phyloP scores from a whole-genome alignment of 2,888 invertebrate species.

The Brenthis hecate region DNA sequence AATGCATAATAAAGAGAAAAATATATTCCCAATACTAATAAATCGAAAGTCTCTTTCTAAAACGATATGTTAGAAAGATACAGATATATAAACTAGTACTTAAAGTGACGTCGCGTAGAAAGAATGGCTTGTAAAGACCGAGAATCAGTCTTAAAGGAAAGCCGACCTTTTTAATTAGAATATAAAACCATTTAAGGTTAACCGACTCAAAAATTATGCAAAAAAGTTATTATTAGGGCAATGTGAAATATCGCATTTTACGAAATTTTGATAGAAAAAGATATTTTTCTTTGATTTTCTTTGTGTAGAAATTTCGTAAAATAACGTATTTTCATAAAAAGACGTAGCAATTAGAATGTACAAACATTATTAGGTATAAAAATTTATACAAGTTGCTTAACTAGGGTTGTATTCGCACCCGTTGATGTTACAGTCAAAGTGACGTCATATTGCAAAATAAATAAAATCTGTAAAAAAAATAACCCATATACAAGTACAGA shows the following conservation, averaged over 20 bases:
- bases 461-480: neutral
- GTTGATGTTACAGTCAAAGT: neutral
- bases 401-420: slow-evolving; percentile 7
- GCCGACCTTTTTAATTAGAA: neutral
- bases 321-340: neutral
- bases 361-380: slow-evolving; percentile 30
- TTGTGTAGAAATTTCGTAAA: neutral
- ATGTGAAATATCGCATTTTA: slow-evolving; percentile 1
- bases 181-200: slow-evolving; percentile 3
- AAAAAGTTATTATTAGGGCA: neutral
- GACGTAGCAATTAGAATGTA: slow-evolving; percentile 26
- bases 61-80: neutral
- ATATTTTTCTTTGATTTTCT: neutral
- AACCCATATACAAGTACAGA: neutral
- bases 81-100: neutral
- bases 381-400: slow-evolving; percentile 32
- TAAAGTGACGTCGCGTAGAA: neutral
- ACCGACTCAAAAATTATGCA: slow-evolving; percentile 12
- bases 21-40: no score
- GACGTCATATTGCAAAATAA: slow-evolving; percentile 9
- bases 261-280: slow-evolving; percentile 1
- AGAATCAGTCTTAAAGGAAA: neutral
- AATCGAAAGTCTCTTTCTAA: slow-evolving; percentile 2
- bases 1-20: no score
- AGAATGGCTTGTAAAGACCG: slow-evolving; percentile 1